Base-by-base conservation (phyloP, 2,888 invertebrate species). In the Agonopterix alstromeriana region DNA sequence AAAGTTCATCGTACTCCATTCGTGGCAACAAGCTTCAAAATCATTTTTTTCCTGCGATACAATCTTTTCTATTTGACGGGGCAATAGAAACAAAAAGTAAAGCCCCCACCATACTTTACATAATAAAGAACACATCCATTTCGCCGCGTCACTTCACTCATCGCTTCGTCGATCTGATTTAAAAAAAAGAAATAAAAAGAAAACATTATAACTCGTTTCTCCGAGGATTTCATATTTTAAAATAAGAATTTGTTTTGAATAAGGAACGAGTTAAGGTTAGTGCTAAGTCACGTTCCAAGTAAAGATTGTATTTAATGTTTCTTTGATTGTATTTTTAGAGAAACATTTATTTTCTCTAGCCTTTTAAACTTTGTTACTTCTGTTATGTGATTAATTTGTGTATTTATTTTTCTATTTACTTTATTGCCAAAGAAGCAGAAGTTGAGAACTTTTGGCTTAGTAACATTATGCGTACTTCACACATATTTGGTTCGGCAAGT, bases 171-270 rank as follows among this genome's bases (percentile, higher is more conserved):
- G 51, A 43, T 49, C 52, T 49, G 43, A 47, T 52, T 47, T 36
- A 10, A 43, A 47, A 50, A 27, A 50, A 43, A 41, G 35, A 27
- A 43, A 38, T 35, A 49, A 45, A 49, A 46, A 48, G 36, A 38
- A 42, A 46, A 45, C 35, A 49, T 14, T 43, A 51, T 46, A 51
- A 48, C 51, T 45, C 46, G 51, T 51, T 51, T 46, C 45, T 50
- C 38, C n/a, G 40, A 46, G 53, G 49, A 49, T 51, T 53, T 49
- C 42, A 82, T 83, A 85, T 85, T 85, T 82, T 75, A 77, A 80
- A 81, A 80, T 81, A 71, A 79, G 77, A 71, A 67, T 79, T 71
- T 71, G 65, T 76, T 79, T 76, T 77, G 80, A 78, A 79, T 82
- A 74, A 70, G 63, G 63, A 65, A 35, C 42, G 40, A 9, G 36